Conservation (phyloP, 2,113 vertebrate species). For the Eublepharis macularius region DNA sequence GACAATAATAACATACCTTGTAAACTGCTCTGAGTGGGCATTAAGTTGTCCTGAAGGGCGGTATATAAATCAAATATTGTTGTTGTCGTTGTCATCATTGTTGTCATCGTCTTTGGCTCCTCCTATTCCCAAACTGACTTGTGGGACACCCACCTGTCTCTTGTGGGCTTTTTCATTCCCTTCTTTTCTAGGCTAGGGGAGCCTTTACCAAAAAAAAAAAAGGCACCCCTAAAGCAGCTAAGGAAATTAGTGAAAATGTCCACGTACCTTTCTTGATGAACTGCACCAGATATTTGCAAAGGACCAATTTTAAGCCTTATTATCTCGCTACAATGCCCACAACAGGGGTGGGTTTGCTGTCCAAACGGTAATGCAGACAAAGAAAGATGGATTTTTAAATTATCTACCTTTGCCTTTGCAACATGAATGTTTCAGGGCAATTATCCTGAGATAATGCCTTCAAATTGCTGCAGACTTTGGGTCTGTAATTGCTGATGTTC, state of each 20-base stretch:
- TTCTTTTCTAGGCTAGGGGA: background rate
- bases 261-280: slow-evolving; percentile 63
- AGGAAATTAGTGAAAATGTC: slow-evolving; percentile 49
- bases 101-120: too few relatives aligned
- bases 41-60: too few relatives aligned
- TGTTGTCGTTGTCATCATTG: too few relatives aligned
- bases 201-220: background rate
- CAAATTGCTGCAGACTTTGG: slow-evolving; percentile 81
- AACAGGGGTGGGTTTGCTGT: slow-evolving; percentile 63
- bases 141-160: background rate
- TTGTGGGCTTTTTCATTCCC: background rate
- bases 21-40: too few relatives aligned
- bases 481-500: slow-evolving; percentile 82
- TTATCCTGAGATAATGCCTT: slow-evolving; percentile 85
- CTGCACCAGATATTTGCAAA: slow-evolving; percentile 63
- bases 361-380: slow-evolving; percentile 69
- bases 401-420: slow-evolving; percentile 82
- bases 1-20: too few relatives aligned
- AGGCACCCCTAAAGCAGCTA: background rate
- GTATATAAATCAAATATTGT: too few relatives aligned
- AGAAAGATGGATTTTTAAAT: slow-evolving; percentile 83
- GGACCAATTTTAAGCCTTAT: slow-evolving; percentile 66
- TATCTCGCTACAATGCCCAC: slow-evolving; percentile 58
- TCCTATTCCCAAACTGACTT: background rate
- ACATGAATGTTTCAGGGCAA: slow-evolving; percentile 79